phyloP scores from a whole-genome alignment of 1,140 invertebrate genomes.

The Harpegnathos saltator region DNA sequence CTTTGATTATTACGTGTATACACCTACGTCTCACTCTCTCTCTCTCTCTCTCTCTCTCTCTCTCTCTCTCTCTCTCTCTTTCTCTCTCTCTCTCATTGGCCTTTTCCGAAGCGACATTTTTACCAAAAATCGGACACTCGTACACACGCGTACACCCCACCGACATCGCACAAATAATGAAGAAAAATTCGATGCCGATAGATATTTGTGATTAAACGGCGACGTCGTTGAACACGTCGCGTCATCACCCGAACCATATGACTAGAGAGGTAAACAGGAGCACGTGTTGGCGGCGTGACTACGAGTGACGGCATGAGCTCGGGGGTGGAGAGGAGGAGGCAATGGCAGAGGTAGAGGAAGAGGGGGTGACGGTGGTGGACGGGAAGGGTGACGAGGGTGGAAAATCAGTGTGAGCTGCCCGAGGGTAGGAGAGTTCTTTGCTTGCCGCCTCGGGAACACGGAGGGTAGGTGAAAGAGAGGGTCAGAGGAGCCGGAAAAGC shows the following conservation, averaged over 20 bases:
- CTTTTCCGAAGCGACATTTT: not conserved
- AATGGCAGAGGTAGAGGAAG: conserved; percentile 35
- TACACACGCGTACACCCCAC: not conserved
- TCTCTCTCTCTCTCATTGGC: not conserved
- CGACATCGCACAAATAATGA: not conserved
- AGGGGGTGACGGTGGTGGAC: conserved; percentile 54
- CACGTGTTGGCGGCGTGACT: conserved; percentile 83
- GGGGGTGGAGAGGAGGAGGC: conserved; percentile 48
- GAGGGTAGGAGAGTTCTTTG: conserved; percentile 79
- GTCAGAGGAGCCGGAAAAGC: conserved; percentile 57
- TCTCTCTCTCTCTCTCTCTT: too few species aligned
- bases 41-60: too few species aligned
- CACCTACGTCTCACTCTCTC: not conserved
- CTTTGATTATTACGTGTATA: conserved; percentile 11
- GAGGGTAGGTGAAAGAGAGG: conserved; percentile 62
- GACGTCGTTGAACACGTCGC: conserved; percentile 37
- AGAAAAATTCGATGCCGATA: not conserved
- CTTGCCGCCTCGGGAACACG: conserved; percentile 75
- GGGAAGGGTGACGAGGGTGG: conserved; percentile 73
- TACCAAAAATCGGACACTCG: not conserved
- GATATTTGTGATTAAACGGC: conserved; percentile 47
- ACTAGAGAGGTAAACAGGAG: conserved; percentile 83
- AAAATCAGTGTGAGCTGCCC: conserved; percentile 78
- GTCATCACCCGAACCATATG: conserved; percentile 71
- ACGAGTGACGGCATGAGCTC: conserved; percentile 67